Percentiles rank a stretch among this genome's conserved stretches.
phyloP scores from a whole-genome alignment of 2,888 invertebrate genomes.

The Cabera pusaria region DNA sequence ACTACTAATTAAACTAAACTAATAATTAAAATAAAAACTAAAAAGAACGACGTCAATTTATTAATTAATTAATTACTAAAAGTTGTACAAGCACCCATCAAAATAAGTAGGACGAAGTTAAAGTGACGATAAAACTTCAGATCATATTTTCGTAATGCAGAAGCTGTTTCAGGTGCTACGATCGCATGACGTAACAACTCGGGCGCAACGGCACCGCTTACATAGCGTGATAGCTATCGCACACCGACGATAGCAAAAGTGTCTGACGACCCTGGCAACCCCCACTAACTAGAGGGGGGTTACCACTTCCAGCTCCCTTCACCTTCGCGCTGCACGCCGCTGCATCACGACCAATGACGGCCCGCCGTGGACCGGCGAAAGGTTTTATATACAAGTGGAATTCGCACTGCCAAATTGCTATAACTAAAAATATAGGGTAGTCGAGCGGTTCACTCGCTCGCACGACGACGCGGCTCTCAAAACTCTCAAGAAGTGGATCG shows the following conservation, averaged over 20 bases:
- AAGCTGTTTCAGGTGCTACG: conserved; percentile 13
- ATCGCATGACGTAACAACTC: conserved; percentile 55
- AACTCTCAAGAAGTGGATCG: conserved; percentile 27
- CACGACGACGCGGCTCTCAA: conserved; percentile 37
- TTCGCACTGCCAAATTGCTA: conserved; percentile 84
- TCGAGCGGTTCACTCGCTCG: conserved; percentile 76
- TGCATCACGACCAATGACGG: conserved; percentile 72
- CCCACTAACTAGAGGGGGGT: conserved; percentile 49
- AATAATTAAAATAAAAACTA: no score
- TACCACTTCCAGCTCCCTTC: conserved; percentile 70
- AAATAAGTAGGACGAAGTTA: no score
- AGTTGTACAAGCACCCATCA: no score
- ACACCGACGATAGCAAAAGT: conserved; percentile 76
- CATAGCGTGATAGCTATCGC: conserved; percentile 59
- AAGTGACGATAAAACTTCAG: conserved; percentile 10
- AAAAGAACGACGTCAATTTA: no score
- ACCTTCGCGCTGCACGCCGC: conserved; percentile 70
- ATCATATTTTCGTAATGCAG: conserved; percentile 2
- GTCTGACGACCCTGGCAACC: conserved; percentile 79
- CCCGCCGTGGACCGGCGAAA: conserved; percentile 82
- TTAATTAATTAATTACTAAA: no score
- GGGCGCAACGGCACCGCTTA: conserved; percentile 56
- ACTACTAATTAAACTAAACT: no score
- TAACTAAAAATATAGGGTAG: conserved; percentile 86
- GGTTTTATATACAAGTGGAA: conserved; percentile 86